Evolutionary conservation across 1,140 invertebrate species (phyloP).

Genomic region (Kradibia gibbosae): DNA sequence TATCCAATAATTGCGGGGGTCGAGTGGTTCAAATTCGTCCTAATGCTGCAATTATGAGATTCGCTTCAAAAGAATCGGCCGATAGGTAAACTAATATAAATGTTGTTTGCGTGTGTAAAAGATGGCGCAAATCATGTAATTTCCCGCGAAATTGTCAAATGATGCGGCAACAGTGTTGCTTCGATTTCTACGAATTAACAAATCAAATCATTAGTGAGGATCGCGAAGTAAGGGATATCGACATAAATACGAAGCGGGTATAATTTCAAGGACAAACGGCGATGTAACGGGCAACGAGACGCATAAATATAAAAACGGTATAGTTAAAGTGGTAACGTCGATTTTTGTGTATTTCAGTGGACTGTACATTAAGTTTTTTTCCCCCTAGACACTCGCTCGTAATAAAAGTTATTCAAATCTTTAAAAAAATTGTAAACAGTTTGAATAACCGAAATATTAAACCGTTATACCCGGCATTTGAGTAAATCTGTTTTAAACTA

Average conservation of each 20-base stretch:
- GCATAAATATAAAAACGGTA: neutral
- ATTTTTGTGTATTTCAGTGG: slow-evolving; percentile 16
- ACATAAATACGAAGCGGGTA: slow-evolving; percentile 61
- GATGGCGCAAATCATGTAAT: slow-evolving; percentile 8
- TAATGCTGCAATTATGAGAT: slow-evolving; percentile 80
- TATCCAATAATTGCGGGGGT: slow-evolving; percentile 88
- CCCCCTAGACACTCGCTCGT: neutral
- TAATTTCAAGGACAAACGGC: slow-evolving; percentile 55
- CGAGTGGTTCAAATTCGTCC: slow-evolving; percentile 78
- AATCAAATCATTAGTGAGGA: slow-evolving; percentile 8
- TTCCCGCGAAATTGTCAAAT: slow-evolving; percentile 17
- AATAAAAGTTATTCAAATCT: slow-evolving; percentile 14
- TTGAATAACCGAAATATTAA: neutral
- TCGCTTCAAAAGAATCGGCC: slow-evolving; percentile 80
- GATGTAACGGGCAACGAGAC: slow-evolving; percentile 57
- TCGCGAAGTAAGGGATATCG: slow-evolving; percentile 56
- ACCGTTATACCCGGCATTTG: slow-evolving; percentile 18
- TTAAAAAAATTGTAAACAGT: neutral
- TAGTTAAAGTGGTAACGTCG: slow-evolving; percentile 7
- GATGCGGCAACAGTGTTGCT: slow-evolving; percentile 11
- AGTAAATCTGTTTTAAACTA: slow-evolving; percentile 1
- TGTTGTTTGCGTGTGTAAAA: neutral
- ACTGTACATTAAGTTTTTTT: slow-evolving; percentile 18
- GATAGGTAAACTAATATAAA: slow-evolving; percentile 75
- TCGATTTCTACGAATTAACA: neutral